Percentiles rank a stretch among this genome's conserved stretches.
Evolutionary conservation across 2,797 vertebrate species (phyloP).

Genomic region (Mormyrus hasselquistii): DNA sequence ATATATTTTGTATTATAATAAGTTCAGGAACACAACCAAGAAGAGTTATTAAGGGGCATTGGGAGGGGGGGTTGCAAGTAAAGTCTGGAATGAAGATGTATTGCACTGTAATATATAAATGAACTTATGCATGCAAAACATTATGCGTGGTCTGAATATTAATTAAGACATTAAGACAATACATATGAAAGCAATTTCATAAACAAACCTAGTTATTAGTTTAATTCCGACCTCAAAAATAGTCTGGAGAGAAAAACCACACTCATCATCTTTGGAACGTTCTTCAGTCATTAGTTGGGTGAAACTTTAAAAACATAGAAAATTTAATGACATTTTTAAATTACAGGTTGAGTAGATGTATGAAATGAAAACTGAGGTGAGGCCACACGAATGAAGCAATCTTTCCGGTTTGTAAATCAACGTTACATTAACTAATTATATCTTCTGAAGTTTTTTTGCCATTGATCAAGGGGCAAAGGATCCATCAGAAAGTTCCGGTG

Average conservation of each 20-base stretch:
- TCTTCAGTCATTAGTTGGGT: neutral
- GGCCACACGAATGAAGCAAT: neutral
- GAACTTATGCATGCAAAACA: slow-evolving; percentile 13
- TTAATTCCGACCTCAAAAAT: neutral
- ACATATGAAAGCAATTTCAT: slow-evolving; percentile 20
- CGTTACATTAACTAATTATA: neutral
- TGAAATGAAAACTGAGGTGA: neutral
- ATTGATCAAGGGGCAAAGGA: neutral
- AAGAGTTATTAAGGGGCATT: neutral
- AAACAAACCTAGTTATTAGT: neutral
- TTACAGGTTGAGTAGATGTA: neutral
- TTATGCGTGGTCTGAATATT: slow-evolving; percentile 2
- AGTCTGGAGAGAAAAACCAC: neutral
- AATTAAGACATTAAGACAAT: neutral
- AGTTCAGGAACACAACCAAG: slow-evolving; percentile 26
- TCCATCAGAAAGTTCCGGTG: neutral
- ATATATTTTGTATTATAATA: slow-evolving; percentile 24
- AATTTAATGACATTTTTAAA: neutral
- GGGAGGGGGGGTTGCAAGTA: neutral
- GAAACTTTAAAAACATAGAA: neutral
- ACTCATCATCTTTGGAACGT: neutral
- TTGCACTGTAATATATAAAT: slow-evolving; percentile 18
- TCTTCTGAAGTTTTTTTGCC: neutral
- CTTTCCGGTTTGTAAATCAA: neutral
- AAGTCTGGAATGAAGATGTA: slow-evolving; percentile 29